Percentiles rank a stretch among this genome's conserved stretches.
Conservation (phyloP, 2,113 vertebrate genomes). For the Suncus etruscus region DNA sequence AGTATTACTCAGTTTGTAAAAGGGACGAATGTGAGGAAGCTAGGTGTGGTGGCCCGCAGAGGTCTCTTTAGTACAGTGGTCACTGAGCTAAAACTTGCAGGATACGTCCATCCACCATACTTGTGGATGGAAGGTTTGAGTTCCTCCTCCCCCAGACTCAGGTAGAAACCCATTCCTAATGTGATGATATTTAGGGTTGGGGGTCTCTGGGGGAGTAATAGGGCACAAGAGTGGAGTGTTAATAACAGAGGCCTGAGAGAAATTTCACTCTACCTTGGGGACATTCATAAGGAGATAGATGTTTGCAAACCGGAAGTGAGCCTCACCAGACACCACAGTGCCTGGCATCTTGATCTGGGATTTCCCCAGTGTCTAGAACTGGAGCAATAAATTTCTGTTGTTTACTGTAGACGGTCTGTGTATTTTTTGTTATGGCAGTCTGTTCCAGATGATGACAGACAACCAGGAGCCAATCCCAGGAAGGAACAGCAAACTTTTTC, state of each 20-base stretch:
- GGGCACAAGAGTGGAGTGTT: not conserved
- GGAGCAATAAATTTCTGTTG: conserved; percentile 3
- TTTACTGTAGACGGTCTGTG: not conserved
- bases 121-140: not conserved
- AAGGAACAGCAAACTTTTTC: not conserved
- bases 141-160: rapidly evolving
- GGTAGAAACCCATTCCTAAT: not conserved
- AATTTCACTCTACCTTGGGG: not conserved
- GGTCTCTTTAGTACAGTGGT: not conserved
- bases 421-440: conserved; percentile 14
- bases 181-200: not conserved
- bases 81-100: not conserved
- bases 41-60: not conserved
- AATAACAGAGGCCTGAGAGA: not conserved
- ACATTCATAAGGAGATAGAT: not conserved
- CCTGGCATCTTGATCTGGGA: not conserved
- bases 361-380: not conserved
- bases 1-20: not conserved
- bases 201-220: not conserved
- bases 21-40: not conserved
- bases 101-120: too few relatives aligned
- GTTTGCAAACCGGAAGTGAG: not conserved
- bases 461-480: not conserved
- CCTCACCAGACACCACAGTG: not conserved
- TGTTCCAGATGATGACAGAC: not conserved